Base-by-base conservation (phyloP, 2,888 invertebrate genomes). In the Magallana nippona region DNA sequence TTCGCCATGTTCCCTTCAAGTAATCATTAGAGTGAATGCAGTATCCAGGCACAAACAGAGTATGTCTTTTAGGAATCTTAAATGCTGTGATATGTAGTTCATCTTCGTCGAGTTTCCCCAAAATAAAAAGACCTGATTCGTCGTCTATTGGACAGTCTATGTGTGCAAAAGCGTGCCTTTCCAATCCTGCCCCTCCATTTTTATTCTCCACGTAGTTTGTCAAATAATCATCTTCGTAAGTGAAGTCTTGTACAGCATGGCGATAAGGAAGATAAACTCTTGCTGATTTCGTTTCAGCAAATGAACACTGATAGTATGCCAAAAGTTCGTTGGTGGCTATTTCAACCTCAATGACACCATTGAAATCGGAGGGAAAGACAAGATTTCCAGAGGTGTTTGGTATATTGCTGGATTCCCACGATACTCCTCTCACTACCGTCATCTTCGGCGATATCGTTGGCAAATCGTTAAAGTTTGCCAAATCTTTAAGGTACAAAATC, bases 231-330 rank as follows among this genome's bases (percentile, higher is more conserved):
- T 87, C 86, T 82, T 89, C 83, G 77, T 89, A 89, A 17, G 88
- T 88, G 79, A 89, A 89, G 82, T 89, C 88, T 79, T 88, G 87
- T 55, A 89, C 87, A 55, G 86, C 87, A 77, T 89, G 87, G 44
- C 86, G 83, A 79, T 88, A 87, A 11, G 86, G 78, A 55, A 88
- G 82, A 8, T 87, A 87, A 13, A 88, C 82, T 77, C 86, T 83
- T n/a, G 82, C 78, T 83, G 87, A 85, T 17, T 86, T 83, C 11
- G 78, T 81, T 17, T 87, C 87, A n/a, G 89, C 89, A 82, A 89
- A 85, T 55, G 86, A 83, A 17, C 85, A 84, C 11, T 85, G 87
- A 60, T 89, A 89, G 83, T 89, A 88, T 17, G 84, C 78, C 55
- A 88, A 78, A 17, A 86, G 84, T 78, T 89, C 88, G 32, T 80